Conservation (phyloP, 2,888 invertebrate genomes). For the Dastarcus helophoroides region DNA sequence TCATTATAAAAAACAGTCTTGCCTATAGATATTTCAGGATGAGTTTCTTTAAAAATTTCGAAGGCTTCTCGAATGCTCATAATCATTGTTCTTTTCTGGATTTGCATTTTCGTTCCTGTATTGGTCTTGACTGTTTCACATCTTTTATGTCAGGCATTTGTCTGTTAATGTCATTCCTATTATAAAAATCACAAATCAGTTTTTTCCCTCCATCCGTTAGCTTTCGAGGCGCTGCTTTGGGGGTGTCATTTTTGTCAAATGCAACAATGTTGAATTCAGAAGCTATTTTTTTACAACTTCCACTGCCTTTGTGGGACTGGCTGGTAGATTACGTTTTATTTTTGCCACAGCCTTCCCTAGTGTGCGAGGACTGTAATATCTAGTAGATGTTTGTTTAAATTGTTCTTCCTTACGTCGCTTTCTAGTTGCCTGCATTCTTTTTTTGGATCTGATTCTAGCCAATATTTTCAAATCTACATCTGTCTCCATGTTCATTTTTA, state of each 20-base stretch:
- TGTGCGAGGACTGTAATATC: constrained; percentile 8
- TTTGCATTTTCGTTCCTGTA: too few species aligned
- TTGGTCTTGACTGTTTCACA: too few species aligned
- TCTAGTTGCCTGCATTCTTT: constrained; percentile 11
- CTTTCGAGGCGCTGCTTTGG: constrained; percentile 9
- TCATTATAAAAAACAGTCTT: too few species aligned
- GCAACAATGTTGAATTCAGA: constrained; percentile 11
- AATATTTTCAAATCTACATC: constrained; percentile 9
- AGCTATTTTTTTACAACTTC: too few species aligned
- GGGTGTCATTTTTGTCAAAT: constrained; percentile 9
- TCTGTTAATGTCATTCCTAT: constrained; percentile 9
- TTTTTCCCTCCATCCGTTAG: constrained; percentile 7
- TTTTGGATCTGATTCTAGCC: too few species aligned
- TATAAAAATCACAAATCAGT: constrained; percentile 6
- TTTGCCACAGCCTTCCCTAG: constrained; percentile 11
- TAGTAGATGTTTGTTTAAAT: constrained; percentile 8
- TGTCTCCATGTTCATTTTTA: constrained; percentile 7
- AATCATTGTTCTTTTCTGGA: too few species aligned
- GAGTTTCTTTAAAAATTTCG: too few species aligned
- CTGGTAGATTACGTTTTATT: constrained; percentile 11
- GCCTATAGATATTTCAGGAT: too few species aligned
- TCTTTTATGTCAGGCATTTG: constrained; percentile 7
- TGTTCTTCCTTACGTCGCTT: constrained; percentile 9
- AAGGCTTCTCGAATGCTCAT: too few species aligned
- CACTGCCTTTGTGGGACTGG: constrained; percentile 12